Base-by-base conservation (phyloP, 2,113 vertebrate genomes). In the Tyrannus savana region DNA sequence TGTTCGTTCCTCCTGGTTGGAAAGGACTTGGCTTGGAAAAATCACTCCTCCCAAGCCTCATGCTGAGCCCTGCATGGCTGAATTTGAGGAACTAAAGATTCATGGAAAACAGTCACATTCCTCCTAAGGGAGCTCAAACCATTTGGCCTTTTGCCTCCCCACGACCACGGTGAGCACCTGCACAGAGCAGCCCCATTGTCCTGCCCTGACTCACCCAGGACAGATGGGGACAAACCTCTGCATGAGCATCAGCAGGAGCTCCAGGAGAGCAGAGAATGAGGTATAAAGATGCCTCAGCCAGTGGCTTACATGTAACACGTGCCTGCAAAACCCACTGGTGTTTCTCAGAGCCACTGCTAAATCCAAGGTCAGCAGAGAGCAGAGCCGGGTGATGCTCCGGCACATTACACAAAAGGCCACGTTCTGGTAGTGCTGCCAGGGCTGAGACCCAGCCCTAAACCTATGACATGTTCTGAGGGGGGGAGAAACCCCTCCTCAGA, bases 381-480 rank as follows among this genome's bases (percentile, higher is more conserved):
- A 59, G 56, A 85, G 4, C 19, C 2, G 3, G n/a, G 66, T 0
- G 8, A 60, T 66, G 58, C 33, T 55, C 67, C 73, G 68, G 60
- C 60, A 52, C 30, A 3, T 39, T 15, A 39, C 33, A 28, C 21
- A 24, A 42, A 33, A 72, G 9, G 39, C 31, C 50, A 13, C 0
- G 1, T 31, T 58, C 42, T 2, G 1, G 55, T 42, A 35, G 37
- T 0, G 2, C 22, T 69, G 68, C n/a, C 0, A 0, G 0, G 8
- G 41, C 41, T 77, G 35, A 62, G 59, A 76, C 39, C 27, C 83
- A 62, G 15, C 13, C 23, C n/a, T 42, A 41, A 41, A 53, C 28
- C 30, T 24, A 17, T 27, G 19, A 71, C 15, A 39, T 31, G 53
- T 12, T 46, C 52, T 1, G 2, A 62, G 31, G 2, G 3, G 3